A percentile compares a stretch with the other conserved stretches of the same genome.
These are phyloP conservation scores for Atractosteus spatula DNA, from an alignment of 2,113 vertebrate species.

Conservation along the genomic window DNA sequence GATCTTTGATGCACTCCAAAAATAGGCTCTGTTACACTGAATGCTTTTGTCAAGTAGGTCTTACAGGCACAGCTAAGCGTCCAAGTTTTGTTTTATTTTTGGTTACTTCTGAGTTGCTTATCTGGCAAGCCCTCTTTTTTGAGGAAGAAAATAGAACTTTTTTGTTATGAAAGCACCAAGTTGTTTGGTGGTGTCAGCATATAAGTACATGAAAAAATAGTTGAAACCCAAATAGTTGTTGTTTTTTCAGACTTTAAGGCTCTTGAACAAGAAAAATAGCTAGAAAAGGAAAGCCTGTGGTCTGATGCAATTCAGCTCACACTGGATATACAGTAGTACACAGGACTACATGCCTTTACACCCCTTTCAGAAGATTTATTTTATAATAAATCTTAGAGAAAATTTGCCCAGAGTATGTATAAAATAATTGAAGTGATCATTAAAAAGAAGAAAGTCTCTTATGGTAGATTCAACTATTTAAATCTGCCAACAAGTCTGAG, in stretches of 20 bases:
- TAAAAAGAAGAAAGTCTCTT: too few species aligned
- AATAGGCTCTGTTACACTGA: constrained; percentile 16
- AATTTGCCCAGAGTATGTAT: too few species aligned
- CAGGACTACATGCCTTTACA: constrained; percentile 45
- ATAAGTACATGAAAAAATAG: too few species aligned
- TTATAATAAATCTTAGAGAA: too few species aligned
- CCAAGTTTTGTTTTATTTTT: constrained; percentile 14
- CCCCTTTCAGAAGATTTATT: constrained; percentile 32
- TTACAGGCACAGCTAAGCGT: constrained; percentile 4
- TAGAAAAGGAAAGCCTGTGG: constrained; percentile 18
- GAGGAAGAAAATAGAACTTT: neutral
- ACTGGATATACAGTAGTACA: constrained; percentile 60
- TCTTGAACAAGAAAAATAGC: constrained; percentile 9
- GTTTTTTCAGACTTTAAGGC: too few species aligned
- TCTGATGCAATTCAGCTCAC: constrained; percentile 39
- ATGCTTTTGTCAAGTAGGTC: constrained; percentile 15
- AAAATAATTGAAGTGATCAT: too few species aligned
- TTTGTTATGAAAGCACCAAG: neutral
- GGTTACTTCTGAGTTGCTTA: constrained; percentile 2
- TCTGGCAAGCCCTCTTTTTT: neutral
- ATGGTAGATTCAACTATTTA: too few species aligned
- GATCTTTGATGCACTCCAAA: constrained; percentile 10
- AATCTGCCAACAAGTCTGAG: constrained; percentile 20
- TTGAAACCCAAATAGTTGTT: too few species aligned
- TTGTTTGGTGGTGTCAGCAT: neutral